These are phyloP conservation scores for Nannobrachium achirus DNA, from an alignment of 2,113 vertebrate species.

Conservation along the genomic window DNA sequence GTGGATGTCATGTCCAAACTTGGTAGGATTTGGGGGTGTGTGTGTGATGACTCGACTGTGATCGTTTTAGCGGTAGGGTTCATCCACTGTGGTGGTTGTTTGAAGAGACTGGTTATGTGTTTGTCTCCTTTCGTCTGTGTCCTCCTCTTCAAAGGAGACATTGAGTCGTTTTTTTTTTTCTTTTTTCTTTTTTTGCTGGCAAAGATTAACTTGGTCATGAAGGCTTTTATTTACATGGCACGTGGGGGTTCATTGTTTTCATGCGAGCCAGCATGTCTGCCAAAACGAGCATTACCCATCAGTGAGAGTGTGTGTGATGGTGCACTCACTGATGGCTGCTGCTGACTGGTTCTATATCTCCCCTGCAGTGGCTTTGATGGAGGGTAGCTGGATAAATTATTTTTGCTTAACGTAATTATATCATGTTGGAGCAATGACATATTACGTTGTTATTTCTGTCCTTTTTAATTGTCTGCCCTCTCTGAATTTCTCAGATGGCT, in stretches of 20 bases:
- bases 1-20: not conserved
- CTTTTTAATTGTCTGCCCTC: not conserved
- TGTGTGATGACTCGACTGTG: not conserved
- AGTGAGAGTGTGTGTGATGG: slow-evolving; percentile 17
- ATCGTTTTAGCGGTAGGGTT: not conserved
- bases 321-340: slow-evolving; percentile 14
- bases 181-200: slow-evolving; percentile 43
- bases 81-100: not conserved
- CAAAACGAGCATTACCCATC: slow-evolving; percentile 65
- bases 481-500: not conserved
- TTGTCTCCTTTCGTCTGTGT: slow-evolving; percentile 6
- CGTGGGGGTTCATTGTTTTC: slow-evolving; percentile 64
- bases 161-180: slow-evolving; percentile 40
- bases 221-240: slow-evolving; percentile 63
- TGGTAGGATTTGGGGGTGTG: too few relatives aligned
- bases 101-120: not conserved
- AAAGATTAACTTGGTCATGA: slow-evolving; percentile 58
- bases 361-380: not conserved
- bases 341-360: slow-evolving; percentile 20
- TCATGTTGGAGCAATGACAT: not conserved
- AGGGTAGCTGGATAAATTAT: slow-evolving; percentile 6
- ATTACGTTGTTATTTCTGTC: not conserved
- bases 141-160: slow-evolving; percentile 25
- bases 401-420: not conserved
- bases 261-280: slow-evolving; percentile 62